These are phyloP conservation scores for Pelochelys cantorii DNA, from an alignment of 2,797 vertebrate genomes.

Conservation along the genomic window DNA sequence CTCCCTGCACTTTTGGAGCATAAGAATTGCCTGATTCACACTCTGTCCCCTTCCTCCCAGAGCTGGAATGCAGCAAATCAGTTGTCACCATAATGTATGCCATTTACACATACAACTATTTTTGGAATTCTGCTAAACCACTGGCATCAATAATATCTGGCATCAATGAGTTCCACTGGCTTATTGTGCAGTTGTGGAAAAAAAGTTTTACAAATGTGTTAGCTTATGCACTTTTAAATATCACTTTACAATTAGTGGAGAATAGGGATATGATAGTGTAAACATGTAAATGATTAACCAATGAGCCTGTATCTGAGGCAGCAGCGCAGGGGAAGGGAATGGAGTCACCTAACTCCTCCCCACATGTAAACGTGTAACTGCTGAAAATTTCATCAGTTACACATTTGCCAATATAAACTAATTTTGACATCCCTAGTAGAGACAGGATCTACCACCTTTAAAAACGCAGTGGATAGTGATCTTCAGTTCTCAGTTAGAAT, in stretches of 20 bases:
- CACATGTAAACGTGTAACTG: no score
- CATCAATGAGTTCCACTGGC: neutral
- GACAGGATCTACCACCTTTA: neutral
- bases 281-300: no score
- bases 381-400: no score
- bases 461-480: neutral
- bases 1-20: no score
- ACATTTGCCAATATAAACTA: no score
- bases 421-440: neutral
- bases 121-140: neutral
- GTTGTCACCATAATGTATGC: neutral
- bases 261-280: no score
- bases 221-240: neutral
- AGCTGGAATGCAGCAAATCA: no score
- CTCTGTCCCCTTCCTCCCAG: no score
- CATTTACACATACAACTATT: neutral
- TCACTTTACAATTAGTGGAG: neutral
- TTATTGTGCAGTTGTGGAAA: neutral
- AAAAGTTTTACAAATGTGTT: neutral
- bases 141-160: neutral
- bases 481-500: neutral
- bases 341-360: no score
- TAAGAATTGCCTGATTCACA: no score
- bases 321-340: no score
- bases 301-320: no score